Base-by-base conservation (phyloP, 1,140 invertebrate genomes). In the Stegodyphus dumicola region DNA sequence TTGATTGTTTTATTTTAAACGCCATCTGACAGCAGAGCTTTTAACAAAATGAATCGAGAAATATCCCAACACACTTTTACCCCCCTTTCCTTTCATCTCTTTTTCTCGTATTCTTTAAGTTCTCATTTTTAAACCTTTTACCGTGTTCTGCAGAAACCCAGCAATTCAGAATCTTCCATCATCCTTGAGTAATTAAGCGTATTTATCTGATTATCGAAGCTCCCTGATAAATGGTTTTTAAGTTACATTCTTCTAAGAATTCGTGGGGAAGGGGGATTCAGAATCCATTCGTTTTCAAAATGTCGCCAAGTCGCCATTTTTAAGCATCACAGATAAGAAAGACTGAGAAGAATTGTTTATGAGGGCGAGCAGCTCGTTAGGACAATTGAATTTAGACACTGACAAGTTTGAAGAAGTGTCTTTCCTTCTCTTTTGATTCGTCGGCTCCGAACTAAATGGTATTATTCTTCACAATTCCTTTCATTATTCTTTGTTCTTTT, bases 151-250 rank as follows among this genome's bases (percentile, higher is more conserved):
- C 13, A 5, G 3, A 18, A 67, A 79, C 73, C 51, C 69, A n/a
- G 5, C 4, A 10, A 33, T 33, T 65, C 49, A 49, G 75, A 49
- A 49, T 49, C 60, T 65, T 66, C 78, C 60, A 11, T 71, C 73
- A 52, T 73, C 33, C 10, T 18, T 7, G 49, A 77, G 69, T 71
- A 73, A 81, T 73, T 81, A 73, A 81, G 78, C 69, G 54, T 13
- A 73, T 81, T 81, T 81, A 81, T 81, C 78, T 70, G 78, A 81
- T 81, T 81, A 81, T 81, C 78, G 67, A 54, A 18, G n/a, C 51
- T 48, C 13, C n/a, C 52, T 81, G 78, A 81, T 70, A 81, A 81
- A 81, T 81, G 78, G 73, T 60, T 81, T 69, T 52, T 15, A 69
- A 17, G 60, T 76, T 76, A 49, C 77, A 70, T 17, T 13, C 49